These are phyloP conservation scores for Habropoda laboriosa DNA, from an alignment of 1,140 invertebrate species.

Conservation along the genomic window DNA sequence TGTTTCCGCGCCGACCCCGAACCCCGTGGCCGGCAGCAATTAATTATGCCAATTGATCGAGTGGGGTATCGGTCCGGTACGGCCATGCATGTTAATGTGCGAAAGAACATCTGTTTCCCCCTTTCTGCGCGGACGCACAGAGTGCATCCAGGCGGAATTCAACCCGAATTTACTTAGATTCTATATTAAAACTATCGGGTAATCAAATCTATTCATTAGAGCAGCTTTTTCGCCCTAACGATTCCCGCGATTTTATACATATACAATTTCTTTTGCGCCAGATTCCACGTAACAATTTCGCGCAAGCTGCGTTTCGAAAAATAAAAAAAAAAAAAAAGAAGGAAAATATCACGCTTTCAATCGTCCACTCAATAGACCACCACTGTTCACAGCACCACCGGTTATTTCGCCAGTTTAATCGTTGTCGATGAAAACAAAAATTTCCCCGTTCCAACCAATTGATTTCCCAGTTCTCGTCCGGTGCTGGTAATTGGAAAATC, in stretches of 20 bases:
- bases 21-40: constrained; percentile 50
- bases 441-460: constrained; percentile 3
- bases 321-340: constrained; percentile 16
- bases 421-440: constrained; percentile 26
- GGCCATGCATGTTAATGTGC: constrained; percentile 70
- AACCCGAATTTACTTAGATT: too few species aligned
- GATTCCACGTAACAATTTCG: background rate
- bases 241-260: background rate
- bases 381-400: background rate
- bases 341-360: constrained; percentile 16
- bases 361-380: constrained; percentile 2
- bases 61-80: constrained; percentile 66
- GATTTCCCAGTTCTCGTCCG: constrained; percentile 22
- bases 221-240: background rate
- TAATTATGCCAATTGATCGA: constrained; percentile 74
- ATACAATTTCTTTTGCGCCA: background rate
- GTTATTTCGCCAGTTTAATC: constrained; percentile 30
- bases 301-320: background rate
- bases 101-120: constrained; percentile 69
- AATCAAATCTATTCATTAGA: background rate
- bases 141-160: too few species aligned
- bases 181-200: background rate
- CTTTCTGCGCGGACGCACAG: background rate
- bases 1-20: constrained; percentile 36
- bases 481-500: constrained; percentile 36